Conservation (phyloP, 2,888 invertebrate genomes). For the Amblyjoppa proteus region DNA sequence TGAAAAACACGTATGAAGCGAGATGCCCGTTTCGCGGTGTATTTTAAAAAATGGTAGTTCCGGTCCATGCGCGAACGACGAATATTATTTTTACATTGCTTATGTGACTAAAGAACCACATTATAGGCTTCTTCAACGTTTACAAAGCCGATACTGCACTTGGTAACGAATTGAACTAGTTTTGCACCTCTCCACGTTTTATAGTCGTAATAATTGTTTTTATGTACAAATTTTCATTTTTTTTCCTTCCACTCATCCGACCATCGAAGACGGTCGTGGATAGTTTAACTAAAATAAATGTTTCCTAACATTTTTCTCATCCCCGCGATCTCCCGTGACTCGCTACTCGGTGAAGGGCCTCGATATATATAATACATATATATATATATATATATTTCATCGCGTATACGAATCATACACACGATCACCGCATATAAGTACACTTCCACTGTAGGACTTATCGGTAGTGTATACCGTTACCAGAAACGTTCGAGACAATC, state of each 20-base stretch:
- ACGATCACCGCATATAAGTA: constrained; percentile 55
- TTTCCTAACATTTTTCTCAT: constrained; percentile 23
- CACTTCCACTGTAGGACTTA: constrained; percentile 53
- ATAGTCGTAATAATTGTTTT: constrained; percentile 67
- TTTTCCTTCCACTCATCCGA: constrained; percentile 25
- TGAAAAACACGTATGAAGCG: constrained; percentile 64
- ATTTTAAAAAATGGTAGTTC: constrained; percentile 45
- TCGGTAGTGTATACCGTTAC: constrained; percentile 4
- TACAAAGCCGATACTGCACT: constrained; percentile 77
- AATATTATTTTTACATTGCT: constrained; percentile 61
- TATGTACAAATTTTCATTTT: constrained; percentile 74
- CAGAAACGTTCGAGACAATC: constrained; percentile 29
- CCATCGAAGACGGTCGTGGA: constrained; percentile 41
- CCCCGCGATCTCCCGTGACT: constrained; percentile 23
- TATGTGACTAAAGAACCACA: constrained; percentile 69
- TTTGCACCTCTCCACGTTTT: constrained; percentile 76
- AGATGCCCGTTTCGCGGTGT: constrained; percentile 67
- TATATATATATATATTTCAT: neutral
- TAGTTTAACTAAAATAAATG: constrained; percentile 37
- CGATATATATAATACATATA: neutral
- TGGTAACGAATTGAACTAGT: constrained; percentile 82
- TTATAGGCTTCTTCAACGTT: constrained; percentile 67
- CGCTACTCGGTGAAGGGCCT: constrained; percentile 21
- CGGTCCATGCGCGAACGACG: constrained; percentile 36
- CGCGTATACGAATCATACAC: constrained; percentile 33